These are phyloP conservation scores for Rallus crepitans DNA, from an alignment of 2,797 vertebrate species.

Conservation along the genomic window DNA sequence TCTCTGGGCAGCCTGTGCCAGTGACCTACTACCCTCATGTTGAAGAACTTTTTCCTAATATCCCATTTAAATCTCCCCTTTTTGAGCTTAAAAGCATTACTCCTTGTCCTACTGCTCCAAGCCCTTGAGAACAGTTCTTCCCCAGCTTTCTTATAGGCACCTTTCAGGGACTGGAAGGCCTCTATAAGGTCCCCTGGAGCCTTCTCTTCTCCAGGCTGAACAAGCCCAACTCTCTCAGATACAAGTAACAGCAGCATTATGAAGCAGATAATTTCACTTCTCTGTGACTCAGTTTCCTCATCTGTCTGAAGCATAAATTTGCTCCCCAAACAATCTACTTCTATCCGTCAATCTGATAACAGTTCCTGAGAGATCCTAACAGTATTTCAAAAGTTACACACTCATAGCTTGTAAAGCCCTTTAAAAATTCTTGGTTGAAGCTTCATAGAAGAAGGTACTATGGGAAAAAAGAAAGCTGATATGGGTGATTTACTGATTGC, in stretches of 20 bases:
- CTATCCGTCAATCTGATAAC: neutral
- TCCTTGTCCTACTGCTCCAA: too few relatives aligned
- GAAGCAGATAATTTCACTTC: neutral
- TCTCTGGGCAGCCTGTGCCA: too few relatives aligned
- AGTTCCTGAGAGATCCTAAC: neutral
- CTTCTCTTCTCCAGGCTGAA: too few relatives aligned
- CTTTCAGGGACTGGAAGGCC: too few relatives aligned
- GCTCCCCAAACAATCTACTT: neutral
- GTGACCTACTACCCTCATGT: too few relatives aligned
- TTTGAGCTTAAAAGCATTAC: too few relatives aligned
- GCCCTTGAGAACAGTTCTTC: too few relatives aligned
- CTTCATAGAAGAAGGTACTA: neutral
- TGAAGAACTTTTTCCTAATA: too few relatives aligned
- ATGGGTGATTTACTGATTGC: conserved; percentile 12
- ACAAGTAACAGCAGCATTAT: neutral
- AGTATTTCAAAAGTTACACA: neutral
- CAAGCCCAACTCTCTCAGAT: neutral
- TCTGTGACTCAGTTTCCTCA: neutral
- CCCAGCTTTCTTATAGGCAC: too few relatives aligned
- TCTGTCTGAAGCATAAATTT: neutral
- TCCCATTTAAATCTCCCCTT: too few relatives aligned
- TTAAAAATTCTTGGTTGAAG: neutral
- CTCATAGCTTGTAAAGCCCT: neutral
- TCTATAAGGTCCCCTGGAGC: too few relatives aligned
- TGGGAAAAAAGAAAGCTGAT: neutral